A percentile compares a stretch with the other conserved stretches of the same genome.
Conservation (phyloP, 2,797 vertebrate genomes). For the Gallinago stenura region DNA sequence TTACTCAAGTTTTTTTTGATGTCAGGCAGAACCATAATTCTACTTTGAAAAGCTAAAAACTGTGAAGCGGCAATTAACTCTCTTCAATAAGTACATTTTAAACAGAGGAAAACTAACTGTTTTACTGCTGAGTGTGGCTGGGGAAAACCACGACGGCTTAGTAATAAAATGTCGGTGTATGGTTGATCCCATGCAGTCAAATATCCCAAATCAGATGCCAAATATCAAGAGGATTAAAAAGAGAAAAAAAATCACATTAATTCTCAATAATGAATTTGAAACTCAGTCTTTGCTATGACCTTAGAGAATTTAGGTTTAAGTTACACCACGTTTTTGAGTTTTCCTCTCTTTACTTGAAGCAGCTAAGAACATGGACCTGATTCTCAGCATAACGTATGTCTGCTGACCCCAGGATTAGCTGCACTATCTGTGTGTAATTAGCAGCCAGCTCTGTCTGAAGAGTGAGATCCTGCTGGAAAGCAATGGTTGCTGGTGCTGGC, state of each 20-base stretch:
- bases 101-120: constrained; percentile 23
- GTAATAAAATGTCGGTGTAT: not conserved
- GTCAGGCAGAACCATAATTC: not conserved
- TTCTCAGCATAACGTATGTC: not conserved
- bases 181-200: not conserved
- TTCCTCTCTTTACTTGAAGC: not conserved
- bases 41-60: constrained; percentile 32
- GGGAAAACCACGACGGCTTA: not conserved
- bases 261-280: not conserved
- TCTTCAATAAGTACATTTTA: not conserved
- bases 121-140: not conserved
- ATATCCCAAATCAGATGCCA: not conserved
- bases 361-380: not conserved
- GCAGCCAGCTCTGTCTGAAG: not conserved
- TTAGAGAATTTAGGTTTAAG: not conserved
- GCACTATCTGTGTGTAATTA: not conserved
- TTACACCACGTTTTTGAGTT: not conserved
- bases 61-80: not conserved
- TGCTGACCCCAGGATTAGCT: not conserved
- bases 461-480: not conserved
- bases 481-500: not conserved
- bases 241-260: not conserved
- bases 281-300: not conserved
- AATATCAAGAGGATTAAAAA: not conserved
- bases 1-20: not conserved